Evolutionary conservation across 1,140 invertebrate species (phyloP).

Genomic region (Orussus abietinus): DNA sequence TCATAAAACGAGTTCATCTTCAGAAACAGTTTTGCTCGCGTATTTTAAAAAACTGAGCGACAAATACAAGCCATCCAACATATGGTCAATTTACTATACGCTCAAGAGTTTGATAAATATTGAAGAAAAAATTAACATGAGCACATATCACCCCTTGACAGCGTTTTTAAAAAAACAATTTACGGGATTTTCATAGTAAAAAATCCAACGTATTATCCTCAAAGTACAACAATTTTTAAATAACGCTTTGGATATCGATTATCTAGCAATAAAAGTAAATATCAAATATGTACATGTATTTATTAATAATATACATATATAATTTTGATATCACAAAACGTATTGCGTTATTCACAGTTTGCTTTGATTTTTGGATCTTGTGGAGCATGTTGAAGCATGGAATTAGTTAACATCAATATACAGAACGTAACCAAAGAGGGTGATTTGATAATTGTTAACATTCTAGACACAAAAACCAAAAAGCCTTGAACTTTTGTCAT

Average conservation of each 20-base stretch:
- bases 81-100: too few species aligned
- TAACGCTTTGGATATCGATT: background rate
- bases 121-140: too few species aligned
- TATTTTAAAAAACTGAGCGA: too few species aligned
- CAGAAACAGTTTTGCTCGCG: too few species aligned
- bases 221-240: background rate
- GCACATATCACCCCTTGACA: too few species aligned
- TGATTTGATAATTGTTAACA: constrained; percentile 2
- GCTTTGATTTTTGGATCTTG: constrained; percentile 12
- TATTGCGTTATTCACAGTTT: constrained; percentile 13
- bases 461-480: constrained; percentile 4
- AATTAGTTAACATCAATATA: background rate
- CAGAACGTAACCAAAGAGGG: background rate
- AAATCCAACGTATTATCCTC: background rate
- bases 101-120: too few species aligned
- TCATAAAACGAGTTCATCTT: too few species aligned
- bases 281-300: background rate
- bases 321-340: background rate
- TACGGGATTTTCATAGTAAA: too few species aligned
- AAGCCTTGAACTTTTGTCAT: background rate
- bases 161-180: too few species aligned
- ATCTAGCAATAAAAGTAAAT: background rate
- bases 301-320: background rate
- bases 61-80: too few species aligned
- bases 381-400: constrained; percentile 11